These are phyloP conservation scores for Heptranchias perlo DNA, from an alignment of 2,113 vertebrate genomes.

Conservation along the genomic window DNA sequence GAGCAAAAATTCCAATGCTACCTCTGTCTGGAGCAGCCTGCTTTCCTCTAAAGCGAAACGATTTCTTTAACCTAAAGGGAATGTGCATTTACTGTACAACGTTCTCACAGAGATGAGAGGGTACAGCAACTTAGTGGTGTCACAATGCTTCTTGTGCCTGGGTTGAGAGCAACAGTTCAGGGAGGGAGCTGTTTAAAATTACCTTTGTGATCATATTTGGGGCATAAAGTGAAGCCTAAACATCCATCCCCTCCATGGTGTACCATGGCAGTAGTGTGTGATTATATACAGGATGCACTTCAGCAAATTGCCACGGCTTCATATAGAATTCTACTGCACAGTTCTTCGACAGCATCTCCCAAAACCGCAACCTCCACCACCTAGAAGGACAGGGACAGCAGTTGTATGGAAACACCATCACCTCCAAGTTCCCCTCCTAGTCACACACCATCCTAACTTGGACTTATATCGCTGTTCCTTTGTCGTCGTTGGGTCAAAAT, in stretches of 20 bases:
- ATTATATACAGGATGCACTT: background rate
- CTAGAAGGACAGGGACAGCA: background rate
- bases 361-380: background rate
- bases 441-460: too few relatives aligned
- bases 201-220: background rate
- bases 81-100: background rate
- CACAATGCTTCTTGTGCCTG: background rate
- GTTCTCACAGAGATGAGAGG: background rate
- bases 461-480: too few relatives aligned
- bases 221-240: background rate
- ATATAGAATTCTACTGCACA: too few relatives aligned
- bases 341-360: background rate
- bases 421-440: too few relatives aligned
- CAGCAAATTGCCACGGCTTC: background rate
- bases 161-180: background rate
- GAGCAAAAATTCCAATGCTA: background rate
- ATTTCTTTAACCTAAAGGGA: background rate
- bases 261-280: too few relatives aligned
- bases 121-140: background rate
- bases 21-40: background rate
- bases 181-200: background rate
- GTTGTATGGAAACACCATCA: background rate
- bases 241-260: background rate
- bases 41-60: background rate
- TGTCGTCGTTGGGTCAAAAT: background rate